phyloP scores from a whole-genome alignment of 2,113 vertebrate genomes.

The Tychaedon coryphoeus region DNA sequence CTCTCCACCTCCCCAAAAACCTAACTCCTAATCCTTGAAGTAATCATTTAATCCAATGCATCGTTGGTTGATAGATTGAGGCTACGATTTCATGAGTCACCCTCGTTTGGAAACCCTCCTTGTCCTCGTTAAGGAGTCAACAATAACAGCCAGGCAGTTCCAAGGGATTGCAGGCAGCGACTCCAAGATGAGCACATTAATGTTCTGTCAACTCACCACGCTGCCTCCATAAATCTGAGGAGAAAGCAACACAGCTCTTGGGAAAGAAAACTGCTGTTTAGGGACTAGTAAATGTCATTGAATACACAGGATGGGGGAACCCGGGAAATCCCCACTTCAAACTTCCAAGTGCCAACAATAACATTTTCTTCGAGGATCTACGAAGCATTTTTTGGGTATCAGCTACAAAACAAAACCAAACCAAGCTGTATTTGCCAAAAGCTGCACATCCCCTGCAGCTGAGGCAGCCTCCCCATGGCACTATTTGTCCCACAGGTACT shows the following conservation, averaged over 20 bases:
- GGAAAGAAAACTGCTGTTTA: slow-evolving; percentile 4
- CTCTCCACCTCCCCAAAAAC: background rate
- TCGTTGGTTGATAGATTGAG: slow-evolving; percentile 53
- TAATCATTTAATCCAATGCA: slow-evolving; percentile 47
- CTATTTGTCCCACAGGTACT: background rate
- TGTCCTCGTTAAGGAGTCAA: background rate
- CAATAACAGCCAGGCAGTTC: slow-evolving; percentile 28
- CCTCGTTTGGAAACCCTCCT: background rate
- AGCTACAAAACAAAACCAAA: background rate
- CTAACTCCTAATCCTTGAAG: slow-evolving; percentile 14
- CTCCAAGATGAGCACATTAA: slow-evolving; percentile 21
- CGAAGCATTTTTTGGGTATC: background rate
- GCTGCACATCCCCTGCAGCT: background rate
- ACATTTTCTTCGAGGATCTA: background rate
- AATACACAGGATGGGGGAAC: background rate
- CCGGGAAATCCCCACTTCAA: background rate
- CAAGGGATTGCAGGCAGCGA: background rate
- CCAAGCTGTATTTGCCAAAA: background rate
- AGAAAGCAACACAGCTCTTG: background rate
- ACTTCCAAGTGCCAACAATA: background rate
- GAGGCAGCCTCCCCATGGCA: background rate
- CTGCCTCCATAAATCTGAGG: slow-evolving; percentile 31
- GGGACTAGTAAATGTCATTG: background rate
- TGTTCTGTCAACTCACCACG: slow-evolving; percentile 34
- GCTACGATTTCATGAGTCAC: slow-evolving; percentile 50